Conservation (phyloP, 2,113 vertebrate species). For the Phalacrocorax pelagicus region DNA sequence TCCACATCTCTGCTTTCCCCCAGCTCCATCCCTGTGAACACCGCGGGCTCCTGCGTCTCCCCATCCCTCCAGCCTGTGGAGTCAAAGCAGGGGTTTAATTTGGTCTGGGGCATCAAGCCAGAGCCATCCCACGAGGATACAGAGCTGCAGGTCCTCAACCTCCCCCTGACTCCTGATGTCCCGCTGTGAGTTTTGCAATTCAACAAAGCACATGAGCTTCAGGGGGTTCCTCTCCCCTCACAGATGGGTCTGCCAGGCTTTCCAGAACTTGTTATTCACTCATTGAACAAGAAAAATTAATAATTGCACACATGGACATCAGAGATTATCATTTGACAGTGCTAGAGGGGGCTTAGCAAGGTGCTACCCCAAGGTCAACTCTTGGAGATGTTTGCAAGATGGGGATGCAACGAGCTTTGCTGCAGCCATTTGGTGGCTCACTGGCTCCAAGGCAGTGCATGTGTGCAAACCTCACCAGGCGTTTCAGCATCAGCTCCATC, state of each 20-base stretch:
- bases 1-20: background rate
- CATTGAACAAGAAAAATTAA: background rate
- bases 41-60: background rate
- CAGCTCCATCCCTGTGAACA: background rate
- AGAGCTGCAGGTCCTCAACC: background rate
- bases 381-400: background rate
- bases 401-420: background rate
- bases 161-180: background rate
- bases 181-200: background rate
- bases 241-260: background rate
- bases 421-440: background rate
- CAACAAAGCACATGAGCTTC: background rate
- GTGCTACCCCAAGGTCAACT: background rate
- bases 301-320: background rate
- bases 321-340: background rate
- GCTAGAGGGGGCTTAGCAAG: background rate
- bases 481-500: background rate
- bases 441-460: background rate
- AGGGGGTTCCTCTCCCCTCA: background rate
- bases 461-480: background rate
- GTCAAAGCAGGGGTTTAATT: background rate
- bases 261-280: background rate
- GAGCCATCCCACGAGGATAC: background rate
- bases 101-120: background rate
- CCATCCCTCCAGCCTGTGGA: background rate